Base-by-base conservation (phyloP, 2,888 invertebrate genomes). In the Xestia sexstrigata region DNA sequence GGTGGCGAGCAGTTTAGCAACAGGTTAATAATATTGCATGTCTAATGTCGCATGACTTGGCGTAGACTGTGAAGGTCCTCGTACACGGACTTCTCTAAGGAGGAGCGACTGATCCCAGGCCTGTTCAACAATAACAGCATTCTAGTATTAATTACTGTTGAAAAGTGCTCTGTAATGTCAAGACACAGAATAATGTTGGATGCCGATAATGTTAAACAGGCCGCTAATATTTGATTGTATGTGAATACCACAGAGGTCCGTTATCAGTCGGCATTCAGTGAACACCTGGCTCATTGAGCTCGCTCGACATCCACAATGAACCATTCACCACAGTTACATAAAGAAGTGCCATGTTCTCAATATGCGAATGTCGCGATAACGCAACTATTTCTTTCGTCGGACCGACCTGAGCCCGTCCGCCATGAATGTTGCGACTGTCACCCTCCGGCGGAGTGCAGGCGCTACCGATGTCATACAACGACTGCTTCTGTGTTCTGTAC, bases 211-310 rank as follows among this genome's bases (percentile, higher is more conserved):
- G 39, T 45, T 52, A 45, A 17, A 26, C 13, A 17, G 15, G 52
- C 17, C 35, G 39, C 62, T 5, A 62, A 62, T 20, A 63, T 5
- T 39, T 30, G 11, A 68, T 11, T 58, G 39, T 6, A 70, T 58
- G 2, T 30, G 45, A 55, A 49, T 20, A 30, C 3, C 23, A 79
- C 42, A 63, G 35, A 26, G 55, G 52, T 39, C 8, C 47, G 23
- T 35, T 65, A 65, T 52, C 45, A 20, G 55, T 23, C 23, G 70
- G 35, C 35, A 45, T 35, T 47, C 69, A 55, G 23, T 17, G 67
- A 42, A n/a, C 71, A 71, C 79, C 67, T 81, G 82, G 42, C 52
- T 26, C 49, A 23, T 26, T 35, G 75, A 55, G 63, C n/a, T 23
- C 62, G 26, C 17, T 23, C 8, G 5, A 58, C 45, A 20, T 39